A percentile compares a stretch with the other conserved stretches of the same genome.
Conservation (phyloP, 1,140 invertebrate genomes). For the Pachyrhynchus sulphureomaculatus region DNA sequence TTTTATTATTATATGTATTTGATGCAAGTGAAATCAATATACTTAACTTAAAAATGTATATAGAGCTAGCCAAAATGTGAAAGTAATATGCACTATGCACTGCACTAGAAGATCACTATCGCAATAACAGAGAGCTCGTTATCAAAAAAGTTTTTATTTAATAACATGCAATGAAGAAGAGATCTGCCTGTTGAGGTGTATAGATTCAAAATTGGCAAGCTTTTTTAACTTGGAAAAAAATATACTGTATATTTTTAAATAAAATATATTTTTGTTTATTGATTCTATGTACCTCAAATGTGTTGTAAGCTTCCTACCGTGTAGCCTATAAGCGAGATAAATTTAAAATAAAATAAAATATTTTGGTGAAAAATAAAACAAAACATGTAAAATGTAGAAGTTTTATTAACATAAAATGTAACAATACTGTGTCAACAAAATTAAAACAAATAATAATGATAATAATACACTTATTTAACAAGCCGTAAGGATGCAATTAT, state of each 20-base stretch:
- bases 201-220: too few species aligned
- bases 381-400: neutral
- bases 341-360: neutral
- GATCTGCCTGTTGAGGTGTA: too few species aligned
- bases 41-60: slow-evolving; percentile 13
- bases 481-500: neutral
- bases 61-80: neutral
- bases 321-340: neutral
- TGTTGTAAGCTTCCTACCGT: too few species aligned
- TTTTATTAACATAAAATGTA: neutral
- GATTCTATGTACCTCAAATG: too few species aligned
- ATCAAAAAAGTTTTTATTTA: too few species aligned
- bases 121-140: neutral
- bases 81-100: neutral
- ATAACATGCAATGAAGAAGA: too few species aligned
- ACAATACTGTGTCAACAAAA: neutral
- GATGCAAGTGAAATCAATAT: neutral
- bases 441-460: neutral
- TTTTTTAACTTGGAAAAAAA: too few species aligned
- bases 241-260: too few species aligned
- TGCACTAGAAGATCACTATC: neutral
- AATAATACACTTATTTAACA: neutral
- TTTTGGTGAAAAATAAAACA: neutral
- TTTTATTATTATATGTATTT: too few species aligned
- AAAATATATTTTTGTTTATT: too few species aligned